phyloP scores from a whole-genome alignment of 2,113 vertebrate species.

The Brachionichthys hirsutus region DNA sequence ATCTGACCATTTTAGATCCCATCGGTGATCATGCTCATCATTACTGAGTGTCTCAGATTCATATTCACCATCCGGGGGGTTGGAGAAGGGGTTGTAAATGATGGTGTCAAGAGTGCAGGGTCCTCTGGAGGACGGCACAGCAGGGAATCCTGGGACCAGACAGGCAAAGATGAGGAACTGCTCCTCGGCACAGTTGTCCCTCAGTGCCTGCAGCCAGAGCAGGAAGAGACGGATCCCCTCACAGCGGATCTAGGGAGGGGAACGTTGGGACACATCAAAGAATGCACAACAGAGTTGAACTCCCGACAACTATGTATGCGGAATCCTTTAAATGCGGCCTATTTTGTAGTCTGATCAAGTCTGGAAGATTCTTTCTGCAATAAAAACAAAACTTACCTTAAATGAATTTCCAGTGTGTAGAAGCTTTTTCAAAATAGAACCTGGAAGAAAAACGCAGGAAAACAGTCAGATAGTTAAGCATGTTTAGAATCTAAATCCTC shows the following conservation, averaged over 20 bases:
- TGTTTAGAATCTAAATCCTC: neutral
- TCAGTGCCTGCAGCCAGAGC: conserved; percentile 95
- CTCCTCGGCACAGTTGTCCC: conserved; percentile 93
- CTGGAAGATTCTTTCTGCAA: too few relatives aligned
- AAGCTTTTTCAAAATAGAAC: conserved; percentile 98
- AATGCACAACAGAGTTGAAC: conserved; percentile 1
- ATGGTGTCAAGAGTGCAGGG: conserved; percentile 94
- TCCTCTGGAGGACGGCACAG: conserved; percentile 84
- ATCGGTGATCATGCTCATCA: neutral
- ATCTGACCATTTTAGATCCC: neutral
- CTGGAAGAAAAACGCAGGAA: conserved; percentile 66
- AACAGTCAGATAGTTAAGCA: neutral
- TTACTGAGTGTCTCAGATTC: too few relatives aligned
- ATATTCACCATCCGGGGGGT: conserved; percentile 80
- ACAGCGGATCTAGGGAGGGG: conserved; percentile 85
- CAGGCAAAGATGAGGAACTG: conserved; percentile 95
- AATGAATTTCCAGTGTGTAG: conserved; percentile 98
- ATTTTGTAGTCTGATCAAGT: neutral
- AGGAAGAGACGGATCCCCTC: conserved; percentile 97
- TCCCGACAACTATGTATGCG: neutral
- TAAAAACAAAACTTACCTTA: conserved; percentile 80
- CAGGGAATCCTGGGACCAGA: conserved; percentile 95
- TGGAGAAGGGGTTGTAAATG: conserved; percentile 85
- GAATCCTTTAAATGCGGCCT: neutral
- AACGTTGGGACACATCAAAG: neutral